Evolutionary conservation across 1,140 invertebrate genomes (phyloP).

Genomic region (Lanistes nyassanus): DNA sequence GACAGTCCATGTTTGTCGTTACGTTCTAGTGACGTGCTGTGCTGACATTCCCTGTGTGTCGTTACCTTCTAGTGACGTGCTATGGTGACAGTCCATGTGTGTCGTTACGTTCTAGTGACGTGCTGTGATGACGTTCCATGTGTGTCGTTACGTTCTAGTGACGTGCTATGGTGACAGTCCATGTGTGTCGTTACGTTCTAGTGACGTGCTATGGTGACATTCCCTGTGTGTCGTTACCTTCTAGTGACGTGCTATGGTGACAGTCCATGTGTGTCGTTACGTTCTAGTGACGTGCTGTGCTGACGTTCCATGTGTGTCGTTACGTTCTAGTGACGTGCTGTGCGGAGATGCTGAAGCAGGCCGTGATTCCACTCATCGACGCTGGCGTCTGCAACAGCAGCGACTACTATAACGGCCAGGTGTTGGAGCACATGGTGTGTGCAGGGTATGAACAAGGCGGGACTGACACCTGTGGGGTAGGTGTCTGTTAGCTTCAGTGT

Average conservation of each 20-base stretch:
- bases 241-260: slow-evolving; percentile 38
- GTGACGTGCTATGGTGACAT: slow-evolving; percentile 49
- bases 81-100: no score
- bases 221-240: slow-evolving; percentile 35
- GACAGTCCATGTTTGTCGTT: no score
- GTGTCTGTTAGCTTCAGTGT: no score
- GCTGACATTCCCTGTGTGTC: no score
- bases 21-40: slow-evolving; percentile 52
- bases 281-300: slow-evolving; percentile 85
- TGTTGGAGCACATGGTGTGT: slow-evolving; percentile 84
- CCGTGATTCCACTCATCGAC: slow-evolving; percentile 69
- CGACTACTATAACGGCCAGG: slow-evolving; percentile 39
- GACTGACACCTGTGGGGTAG: slow-evolving; percentile 84
- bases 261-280: slow-evolving; percentile 87
- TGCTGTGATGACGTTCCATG: slow-evolving; percentile 38
- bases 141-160: slow-evolving; percentile 42
- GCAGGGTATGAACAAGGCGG: slow-evolving; percentile 92
- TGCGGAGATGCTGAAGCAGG: slow-evolving; percentile 54
- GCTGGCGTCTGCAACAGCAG: slow-evolving; percentile 37
- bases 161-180: slow-evolving; percentile 35
- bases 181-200: slow-evolving; percentile 71
- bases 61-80: no score
- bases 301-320: not conserved
- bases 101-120: slow-evolving; percentile 39
- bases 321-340: slow-evolving; percentile 51